Base-by-base conservation (phyloP, 2,888 invertebrate species). In the Scelioninae gen. 1 region DNA sequence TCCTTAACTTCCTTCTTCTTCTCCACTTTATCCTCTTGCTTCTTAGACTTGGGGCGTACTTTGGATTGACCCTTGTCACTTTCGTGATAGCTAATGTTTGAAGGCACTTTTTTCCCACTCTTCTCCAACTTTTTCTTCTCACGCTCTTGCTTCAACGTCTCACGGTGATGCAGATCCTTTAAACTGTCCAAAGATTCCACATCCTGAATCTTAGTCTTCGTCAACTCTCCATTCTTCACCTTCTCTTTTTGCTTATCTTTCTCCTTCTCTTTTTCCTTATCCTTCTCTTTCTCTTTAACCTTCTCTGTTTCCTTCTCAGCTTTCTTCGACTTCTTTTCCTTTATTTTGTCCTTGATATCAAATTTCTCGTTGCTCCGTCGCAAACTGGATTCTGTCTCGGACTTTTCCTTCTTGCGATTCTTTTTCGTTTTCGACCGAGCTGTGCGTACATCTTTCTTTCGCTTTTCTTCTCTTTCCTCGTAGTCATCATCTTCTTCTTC, bases 191-290 rank as follows among this genome's bases (percentile, higher is more conserved):
- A 88, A 11, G 91, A 92, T 49, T 92, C 92, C 53, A 92, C 87
- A 86, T 92, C 92, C 84, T 93, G 91, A 5, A 94, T 90, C 23
- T 93, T 93, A 82, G 49, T 94, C 92, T 87, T 95, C 23, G 23
- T 23, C 92, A 89, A 94, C 93, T 87, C 95, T 89, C 84, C 95
- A 91, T 91, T 95, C 94, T 91, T 95, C 93, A 79, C 94, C 94
- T 86, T 87, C 32, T 87, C 84, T 80, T 77, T 83, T 43, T 23
- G 23, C 23, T 23, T 23, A 23, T 23, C 23, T 23, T 23, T 23
- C 1, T 23, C 23, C 4, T 23, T 23, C 1, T 82, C 86, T 74
- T 82, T 93, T 43, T 92, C 93, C 87, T 93, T 93, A 88, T 93
- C 93, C 85, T 93, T 93, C 7, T 87, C 89, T 74, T 93, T 87